These are phyloP conservation scores for Ennomos erosarius DNA, from an alignment of 2,888 invertebrate species.

Conservation along the genomic window DNA sequence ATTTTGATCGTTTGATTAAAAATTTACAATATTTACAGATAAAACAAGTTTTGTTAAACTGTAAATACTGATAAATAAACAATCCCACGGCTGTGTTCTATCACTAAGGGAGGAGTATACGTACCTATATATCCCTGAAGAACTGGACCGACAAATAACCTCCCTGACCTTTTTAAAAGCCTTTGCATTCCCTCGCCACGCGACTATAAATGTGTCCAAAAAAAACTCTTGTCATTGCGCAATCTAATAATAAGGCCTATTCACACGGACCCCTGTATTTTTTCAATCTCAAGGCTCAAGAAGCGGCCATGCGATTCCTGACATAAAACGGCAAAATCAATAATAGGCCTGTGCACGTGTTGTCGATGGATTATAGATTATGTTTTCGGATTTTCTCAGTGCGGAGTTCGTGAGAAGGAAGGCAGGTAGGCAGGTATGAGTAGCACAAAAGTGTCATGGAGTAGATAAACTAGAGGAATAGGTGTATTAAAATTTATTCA, in stretches of 20 bases:
- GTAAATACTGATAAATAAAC: no score
- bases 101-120: neutral
- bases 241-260: constrained; percentile 82
- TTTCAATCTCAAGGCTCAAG: constrained; percentile 73
- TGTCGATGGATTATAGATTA: constrained; percentile 83
- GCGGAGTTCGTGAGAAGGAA: constrained; percentile 60
- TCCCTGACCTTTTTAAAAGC: constrained; percentile 45
- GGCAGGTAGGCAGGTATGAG: constrained; percentile 68
- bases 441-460: constrained; percentile 51
- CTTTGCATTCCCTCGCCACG: constrained; percentile 66
- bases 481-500: no score
- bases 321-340: constrained; percentile 84
- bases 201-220: constrained; percentile 58
- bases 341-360: constrained; percentile 83
- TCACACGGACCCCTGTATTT: constrained; percentile 76
- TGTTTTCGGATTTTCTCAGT: constrained; percentile 81
- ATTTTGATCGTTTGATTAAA: no score
- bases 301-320: constrained; percentile 78
- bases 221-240: constrained; percentile 80
- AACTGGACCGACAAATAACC: neutral
- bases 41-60: no score
- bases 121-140: no score
- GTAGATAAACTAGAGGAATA: constrained; percentile 29
- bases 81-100: no score
- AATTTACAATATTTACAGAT: no score